These are phyloP conservation scores for Melanotaenia pygmaea DNA, from an alignment of 2,797 vertebrate genomes.

Conservation along the genomic window DNA sequence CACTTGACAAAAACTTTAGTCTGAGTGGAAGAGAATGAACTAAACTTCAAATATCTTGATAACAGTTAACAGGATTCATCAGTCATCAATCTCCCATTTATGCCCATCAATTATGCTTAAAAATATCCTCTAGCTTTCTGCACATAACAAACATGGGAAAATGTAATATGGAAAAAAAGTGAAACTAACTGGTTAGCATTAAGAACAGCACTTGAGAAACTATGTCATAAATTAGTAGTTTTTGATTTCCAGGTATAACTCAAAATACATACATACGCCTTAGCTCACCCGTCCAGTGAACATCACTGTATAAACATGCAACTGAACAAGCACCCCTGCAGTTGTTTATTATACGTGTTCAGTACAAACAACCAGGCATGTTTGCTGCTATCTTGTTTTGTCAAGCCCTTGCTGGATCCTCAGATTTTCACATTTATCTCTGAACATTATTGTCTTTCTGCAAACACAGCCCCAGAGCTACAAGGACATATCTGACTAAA, in stretches of 20 bases:
- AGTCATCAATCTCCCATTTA: background rate
- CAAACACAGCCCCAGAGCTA: slow-evolving; percentile 21
- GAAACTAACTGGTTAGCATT: background rate
- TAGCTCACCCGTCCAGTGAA: slow-evolving; percentile 36
- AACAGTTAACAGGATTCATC: slow-evolving; percentile 26
- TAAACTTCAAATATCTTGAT: slow-evolving; percentile 27
- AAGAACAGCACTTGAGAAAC: background rate
- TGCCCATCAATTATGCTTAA: background rate
- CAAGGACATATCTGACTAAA: slow-evolving; percentile 50
- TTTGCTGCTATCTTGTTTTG: slow-evolving; percentile 41
- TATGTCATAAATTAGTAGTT: background rate
- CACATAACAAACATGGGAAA: background rate
- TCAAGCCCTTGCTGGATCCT: slow-evolving; percentile 37
- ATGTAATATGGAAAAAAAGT: background rate
- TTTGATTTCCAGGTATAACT: background rate
- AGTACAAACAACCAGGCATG: slow-evolving; percentile 30
- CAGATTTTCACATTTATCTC: slow-evolving; percentile 46
- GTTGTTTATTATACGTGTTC: slow-evolving; percentile 42
- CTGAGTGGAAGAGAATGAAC: background rate
- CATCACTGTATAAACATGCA: slow-evolving; percentile 46
- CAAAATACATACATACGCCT: slow-evolving; percentile 26
- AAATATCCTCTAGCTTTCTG: background rate
- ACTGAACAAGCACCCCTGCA: slow-evolving; percentile 21
- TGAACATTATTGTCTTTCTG: slow-evolving; percentile 23
- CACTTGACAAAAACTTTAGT: slow-evolving; percentile 11